phyloP scores from a whole-genome alignment of 1,140 invertebrate genomes.

The Zaprionus gabonicus region DNA sequence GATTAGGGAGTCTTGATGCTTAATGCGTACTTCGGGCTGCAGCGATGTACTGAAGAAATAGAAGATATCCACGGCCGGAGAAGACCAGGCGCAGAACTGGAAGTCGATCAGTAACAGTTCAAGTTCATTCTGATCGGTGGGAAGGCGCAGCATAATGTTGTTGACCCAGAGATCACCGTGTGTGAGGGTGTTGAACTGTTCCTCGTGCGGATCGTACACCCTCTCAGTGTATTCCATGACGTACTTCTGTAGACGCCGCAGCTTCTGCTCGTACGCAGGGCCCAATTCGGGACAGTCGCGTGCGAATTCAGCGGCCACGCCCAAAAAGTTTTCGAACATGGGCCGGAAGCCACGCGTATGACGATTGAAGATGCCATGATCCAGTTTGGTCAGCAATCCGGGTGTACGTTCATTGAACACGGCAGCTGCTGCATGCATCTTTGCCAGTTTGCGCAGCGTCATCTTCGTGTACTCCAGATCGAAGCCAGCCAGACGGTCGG shows the following conservation, averaged over 20 bases:
- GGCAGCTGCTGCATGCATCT: constrained; percentile 86
- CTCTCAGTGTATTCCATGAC: constrained; percentile 66
- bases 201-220: constrained; percentile 70
- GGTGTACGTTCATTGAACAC: constrained; percentile 70
- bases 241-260: constrained; percentile 47
- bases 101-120: constrained; percentile 85
- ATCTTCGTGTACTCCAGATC: constrained; percentile 85
- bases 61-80: constrained; percentile 75
- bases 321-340: constrained; percentile 57
- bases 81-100: constrained; percentile 74
- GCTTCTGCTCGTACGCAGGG: constrained; percentile 48
- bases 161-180: constrained; percentile 89
- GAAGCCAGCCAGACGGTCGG: constrained; percentile 85
- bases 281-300: constrained; percentile 49
- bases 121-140: constrained; percentile 78
- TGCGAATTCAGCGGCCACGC: constrained; percentile 49
- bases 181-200: constrained; percentile 87
- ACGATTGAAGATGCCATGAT: constrained; percentile 76
- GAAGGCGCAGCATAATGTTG: constrained; percentile 87
- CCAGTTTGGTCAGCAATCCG: constrained; percentile 56
- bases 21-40: constrained; percentile 34
- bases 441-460: constrained; percentile 85
- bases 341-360: constrained; percentile 55
- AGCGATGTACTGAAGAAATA: constrained; percentile 75
- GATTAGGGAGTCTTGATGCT: constrained; percentile 59